Evolutionary conservation across 2,888 invertebrate species (phyloP).

Genomic region (Clistopyga incitator): DNA sequence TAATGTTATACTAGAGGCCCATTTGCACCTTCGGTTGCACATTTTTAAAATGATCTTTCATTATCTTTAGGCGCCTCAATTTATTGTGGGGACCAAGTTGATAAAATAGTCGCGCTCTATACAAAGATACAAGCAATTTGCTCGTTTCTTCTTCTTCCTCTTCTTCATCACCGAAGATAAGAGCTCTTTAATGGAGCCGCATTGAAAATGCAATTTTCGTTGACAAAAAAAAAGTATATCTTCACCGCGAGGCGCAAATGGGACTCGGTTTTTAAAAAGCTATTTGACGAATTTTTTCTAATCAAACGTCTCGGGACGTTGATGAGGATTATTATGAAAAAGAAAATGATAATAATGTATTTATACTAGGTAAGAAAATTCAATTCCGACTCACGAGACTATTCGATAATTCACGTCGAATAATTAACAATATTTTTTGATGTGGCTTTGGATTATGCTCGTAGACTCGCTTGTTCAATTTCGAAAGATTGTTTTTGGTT

Average conservation of each 20-base stretch:
- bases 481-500: constrained; percentile 51
- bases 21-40: constrained; percentile 38
- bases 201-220: constrained; percentile 25
- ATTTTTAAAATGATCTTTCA: background rate
- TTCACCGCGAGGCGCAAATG: constrained; percentile 38
- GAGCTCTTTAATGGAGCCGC: background rate
- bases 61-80: constrained; percentile 51
- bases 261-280: background rate
- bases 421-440: constrained; percentile 44
- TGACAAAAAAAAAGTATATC: background rate
- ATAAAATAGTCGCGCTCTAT: constrained; percentile 41
- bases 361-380: constrained; percentile 45
- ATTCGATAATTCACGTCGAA: constrained; percentile 32
- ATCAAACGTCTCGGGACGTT: background rate
- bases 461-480: constrained; percentile 55
- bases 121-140: background rate
- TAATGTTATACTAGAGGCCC: background rate
- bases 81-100: constrained; percentile 55
- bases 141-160: background rate
- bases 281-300: background rate
- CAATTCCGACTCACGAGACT: constrained; percentile 49
- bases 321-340: background rate
- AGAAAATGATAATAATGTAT: constrained; percentile 16
- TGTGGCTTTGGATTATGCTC: constrained; percentile 46
- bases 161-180: background rate